Percentiles rank a stretch among this genome's conserved stretches.
phyloP scores from a whole-genome alignment of 2,888 invertebrate species.

The Macrosoma leucophasiata region DNA sequence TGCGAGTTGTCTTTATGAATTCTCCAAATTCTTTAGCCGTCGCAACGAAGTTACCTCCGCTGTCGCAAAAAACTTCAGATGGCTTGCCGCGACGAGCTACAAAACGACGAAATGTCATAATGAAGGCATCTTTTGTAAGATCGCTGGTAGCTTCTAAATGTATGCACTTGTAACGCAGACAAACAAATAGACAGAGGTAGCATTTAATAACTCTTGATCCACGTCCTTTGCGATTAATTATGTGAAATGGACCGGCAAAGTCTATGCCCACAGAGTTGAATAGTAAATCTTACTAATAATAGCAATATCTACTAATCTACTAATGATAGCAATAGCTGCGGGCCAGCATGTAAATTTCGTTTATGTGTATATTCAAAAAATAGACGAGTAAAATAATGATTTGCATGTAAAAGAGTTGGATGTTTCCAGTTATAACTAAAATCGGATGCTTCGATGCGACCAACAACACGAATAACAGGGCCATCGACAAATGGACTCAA shows the following conservation, averaged over 20 bases:
- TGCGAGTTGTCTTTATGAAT: too few species aligned
- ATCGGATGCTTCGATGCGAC: slow-evolving; percentile 1
- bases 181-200: slow-evolving; percentile 6
- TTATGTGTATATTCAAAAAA: slow-evolving; percentile 1
- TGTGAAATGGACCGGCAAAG: slow-evolving; percentile 10
- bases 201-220: slow-evolving; percentile 1
- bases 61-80: too few species aligned
- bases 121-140: slow-evolving; percentile 4
- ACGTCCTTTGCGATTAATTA: slow-evolving; percentile 6
- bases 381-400: slow-evolving; percentile 1
- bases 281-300: too few species aligned
- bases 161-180: slow-evolving; percentile 2
- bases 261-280: slow-evolving; percentile 7
- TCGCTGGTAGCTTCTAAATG: too few species aligned
- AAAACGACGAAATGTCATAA: slow-evolving; percentile 4
- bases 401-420: slow-evolving; percentile 1
- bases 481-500: too few species aligned
- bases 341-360: slow-evolving; percentile 4
- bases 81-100: too few species aligned
- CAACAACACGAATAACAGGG: slow-evolving; percentile 10
- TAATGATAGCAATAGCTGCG: slow-evolving; percentile 2
- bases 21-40: too few species aligned
- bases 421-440: not conserved
- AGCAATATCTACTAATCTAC: slow-evolving; percentile 3
- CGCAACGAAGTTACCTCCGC: too few species aligned